Conservation (phyloP, 2,797 vertebrate species). For the Anisognathus igniventris region DNA sequence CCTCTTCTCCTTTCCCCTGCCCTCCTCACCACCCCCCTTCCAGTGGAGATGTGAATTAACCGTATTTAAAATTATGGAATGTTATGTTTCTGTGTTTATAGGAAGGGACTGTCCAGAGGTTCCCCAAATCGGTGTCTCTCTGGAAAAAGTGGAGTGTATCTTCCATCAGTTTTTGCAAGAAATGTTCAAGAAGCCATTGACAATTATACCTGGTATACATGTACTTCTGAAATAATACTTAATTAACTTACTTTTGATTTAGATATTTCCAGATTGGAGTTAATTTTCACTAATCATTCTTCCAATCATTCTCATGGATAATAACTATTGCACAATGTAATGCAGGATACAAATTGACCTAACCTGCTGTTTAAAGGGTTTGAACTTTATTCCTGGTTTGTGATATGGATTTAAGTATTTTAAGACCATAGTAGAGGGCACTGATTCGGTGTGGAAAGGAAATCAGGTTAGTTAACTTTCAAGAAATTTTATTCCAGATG, state of each 20-base stretch:
- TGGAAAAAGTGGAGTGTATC: conserved; percentile 58
- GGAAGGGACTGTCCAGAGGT: conserved; percentile 74
- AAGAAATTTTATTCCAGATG: background rate
- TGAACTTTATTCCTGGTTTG: background rate
- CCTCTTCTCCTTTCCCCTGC: background rate
- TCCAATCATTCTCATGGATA: background rate
- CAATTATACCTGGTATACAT: conserved; percentile 75
- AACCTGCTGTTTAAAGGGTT: background rate
- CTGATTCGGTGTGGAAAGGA: background rate
- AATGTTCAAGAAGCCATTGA: conserved; percentile 76
- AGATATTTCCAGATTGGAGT: background rate
- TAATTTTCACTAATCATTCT: background rate
- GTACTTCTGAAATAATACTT: background rate
- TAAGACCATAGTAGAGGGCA: background rate
- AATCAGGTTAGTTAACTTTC: background rate
- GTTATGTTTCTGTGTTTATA: conserved; percentile 52
- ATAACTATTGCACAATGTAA: background rate
- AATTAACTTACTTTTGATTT: background rate
- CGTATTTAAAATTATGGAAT: background rate
- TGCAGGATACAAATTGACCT: background rate
- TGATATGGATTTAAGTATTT: background rate
- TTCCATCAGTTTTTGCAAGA: conserved; percentile 73
- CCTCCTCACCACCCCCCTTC: too few species aligned
- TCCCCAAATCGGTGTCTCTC: conserved; percentile 5
- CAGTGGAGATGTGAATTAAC: background rate